These are phyloP conservation scores for Poeciliopsis gracilis DNA, from an alignment of 2,797 vertebrate species.

Conservation along the genomic window DNA sequence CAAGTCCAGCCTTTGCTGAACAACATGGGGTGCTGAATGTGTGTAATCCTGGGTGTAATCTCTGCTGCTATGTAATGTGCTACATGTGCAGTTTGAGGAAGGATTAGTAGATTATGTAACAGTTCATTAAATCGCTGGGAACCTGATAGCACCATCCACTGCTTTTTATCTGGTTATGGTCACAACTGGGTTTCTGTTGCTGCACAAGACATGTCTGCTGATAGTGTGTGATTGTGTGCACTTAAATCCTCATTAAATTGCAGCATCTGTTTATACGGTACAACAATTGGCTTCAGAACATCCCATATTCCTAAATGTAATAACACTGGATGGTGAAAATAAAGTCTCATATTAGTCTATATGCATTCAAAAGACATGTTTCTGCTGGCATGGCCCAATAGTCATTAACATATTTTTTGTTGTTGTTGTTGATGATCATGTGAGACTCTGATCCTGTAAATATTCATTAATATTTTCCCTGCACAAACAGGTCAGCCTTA, in stretches of 20 bases:
- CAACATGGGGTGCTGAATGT: slow-evolving; percentile 10
- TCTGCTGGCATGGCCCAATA: not conserved
- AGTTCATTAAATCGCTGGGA: slow-evolving; percentile 45
- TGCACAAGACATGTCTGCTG: slow-evolving; percentile 42
- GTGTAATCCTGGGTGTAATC: slow-evolving; percentile 45
- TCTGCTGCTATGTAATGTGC: slow-evolving; percentile 27
- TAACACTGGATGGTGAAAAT: not conserved
- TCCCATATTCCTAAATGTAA: not conserved
- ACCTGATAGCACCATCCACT: slow-evolving; percentile 43
- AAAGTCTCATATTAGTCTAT: not conserved
- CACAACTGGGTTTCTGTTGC: slow-evolving; percentile 50
- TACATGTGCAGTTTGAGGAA: slow-evolving; percentile 29
- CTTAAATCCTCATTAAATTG: slow-evolving; percentile 8
- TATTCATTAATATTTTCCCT: not conserved
- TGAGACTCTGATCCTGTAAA: not conserved
- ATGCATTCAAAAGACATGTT: not conserved
- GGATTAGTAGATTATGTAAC: slow-evolving; percentile 69
- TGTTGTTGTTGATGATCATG: not conserved
- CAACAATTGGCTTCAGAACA: slow-evolving; percentile 24
- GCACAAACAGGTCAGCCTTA: not conserved
- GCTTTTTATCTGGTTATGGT: slow-evolving; percentile 58
- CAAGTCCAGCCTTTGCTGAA: slow-evolving; percentile 23
- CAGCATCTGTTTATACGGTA: slow-evolving; percentile 2
- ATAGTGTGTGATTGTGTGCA: slow-evolving; percentile 1
- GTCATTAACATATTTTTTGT: not conserved